Evolutionary conservation across 2,888 invertebrate species (phyloP).

Genomic region (Nymphalis polychloros): DNA sequence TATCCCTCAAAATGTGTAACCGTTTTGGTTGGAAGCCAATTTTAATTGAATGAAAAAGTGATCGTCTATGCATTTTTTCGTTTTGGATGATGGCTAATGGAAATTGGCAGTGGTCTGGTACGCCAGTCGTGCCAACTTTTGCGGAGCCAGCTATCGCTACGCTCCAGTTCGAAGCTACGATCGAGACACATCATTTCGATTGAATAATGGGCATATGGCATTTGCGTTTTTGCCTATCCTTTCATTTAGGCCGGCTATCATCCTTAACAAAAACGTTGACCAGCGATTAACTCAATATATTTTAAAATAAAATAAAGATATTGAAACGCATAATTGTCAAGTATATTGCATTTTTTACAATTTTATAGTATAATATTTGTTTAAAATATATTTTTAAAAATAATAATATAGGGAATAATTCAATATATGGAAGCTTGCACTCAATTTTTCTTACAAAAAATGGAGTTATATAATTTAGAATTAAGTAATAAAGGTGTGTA

Average conservation of each 20-base stretch:
- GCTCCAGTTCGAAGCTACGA: constrained; percentile 70
- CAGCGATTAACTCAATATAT: too few species aligned
- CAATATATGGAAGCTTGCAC: too few species aligned
- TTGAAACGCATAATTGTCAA: too few species aligned
- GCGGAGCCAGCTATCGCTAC: constrained; percentile 77
- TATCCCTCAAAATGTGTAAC: constrained; percentile 43
- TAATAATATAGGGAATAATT: too few species aligned
- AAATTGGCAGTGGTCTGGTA: constrained; percentile 80
- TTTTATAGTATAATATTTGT: too few species aligned
- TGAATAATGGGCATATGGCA: constrained; percentile 77
- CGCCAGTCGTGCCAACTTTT: constrained; percentile 78
- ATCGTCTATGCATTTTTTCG: constrained; percentile 81
- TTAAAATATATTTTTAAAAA: too few species aligned
- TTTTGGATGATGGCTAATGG: constrained; percentile 82
- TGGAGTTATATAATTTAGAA: too few species aligned
- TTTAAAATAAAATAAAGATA: too few species aligned
- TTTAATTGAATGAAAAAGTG: constrained; percentile 82
- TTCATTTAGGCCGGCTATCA: background rate
- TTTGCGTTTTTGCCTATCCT: constrained; percentile 48
- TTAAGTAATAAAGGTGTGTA: too few species aligned
- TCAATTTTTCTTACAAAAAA: too few species aligned
- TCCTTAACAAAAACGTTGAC: background rate
- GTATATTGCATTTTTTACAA: too few species aligned
- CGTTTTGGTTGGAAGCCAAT: constrained; percentile 69
- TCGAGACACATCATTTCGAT: constrained; percentile 77